A percentile compares a stretch with the other conserved stretches of the same genome.
Evolutionary conservation across 2,113 vertebrate genomes (phyloP).

Genomic region (Gobio gobio): DNA sequence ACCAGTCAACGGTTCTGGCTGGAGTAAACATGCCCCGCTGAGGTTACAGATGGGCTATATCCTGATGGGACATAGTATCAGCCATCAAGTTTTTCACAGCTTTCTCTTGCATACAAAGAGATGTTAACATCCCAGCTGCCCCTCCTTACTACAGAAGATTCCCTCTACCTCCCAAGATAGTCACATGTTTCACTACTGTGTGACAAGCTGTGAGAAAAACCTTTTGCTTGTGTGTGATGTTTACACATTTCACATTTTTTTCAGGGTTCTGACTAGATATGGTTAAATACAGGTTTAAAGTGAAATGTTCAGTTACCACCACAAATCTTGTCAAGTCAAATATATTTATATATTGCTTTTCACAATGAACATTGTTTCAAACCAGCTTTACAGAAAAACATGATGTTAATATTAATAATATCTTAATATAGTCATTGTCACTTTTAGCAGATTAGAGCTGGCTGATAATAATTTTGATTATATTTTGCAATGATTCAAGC

Average conservation of each 20-base stretch:
- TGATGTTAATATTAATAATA: not conserved
- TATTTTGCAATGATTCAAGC: too few relatives aligned
- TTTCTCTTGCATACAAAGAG: slow-evolving; percentile 40
- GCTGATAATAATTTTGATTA: not conserved
- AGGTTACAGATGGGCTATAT: slow-evolving; percentile 21
- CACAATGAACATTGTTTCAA: not conserved
- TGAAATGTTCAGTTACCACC: not conserved
- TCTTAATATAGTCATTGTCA: not conserved
- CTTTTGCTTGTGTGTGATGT: slow-evolving; percentile 41
- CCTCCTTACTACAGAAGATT: slow-evolving; percentile 22
- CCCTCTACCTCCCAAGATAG: slow-evolving; percentile 16
- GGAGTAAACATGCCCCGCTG: slow-evolving; percentile 25
- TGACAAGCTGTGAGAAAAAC: slow-evolving; percentile 2
- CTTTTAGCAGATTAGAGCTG: not conserved
- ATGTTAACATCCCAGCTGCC: slow-evolving; percentile 43
- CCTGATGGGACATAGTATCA: slow-evolving; percentile 33
- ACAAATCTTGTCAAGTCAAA: not conserved
- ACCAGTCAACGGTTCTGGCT: slow-evolving; percentile 23
- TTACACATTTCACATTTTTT: slow-evolving; percentile 14
- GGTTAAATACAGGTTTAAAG: not conserved
- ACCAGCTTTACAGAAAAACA: not conserved
- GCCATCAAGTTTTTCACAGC: slow-evolving; percentile 50
- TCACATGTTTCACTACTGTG: slow-evolving; percentile 21
- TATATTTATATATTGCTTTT: not conserved
- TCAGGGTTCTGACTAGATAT: slow-evolving; percentile 4